These are phyloP conservation scores for Caiman crocodilus DNA, from an alignment of 2,797 vertebrate species.

Conservation along the genomic window DNA sequence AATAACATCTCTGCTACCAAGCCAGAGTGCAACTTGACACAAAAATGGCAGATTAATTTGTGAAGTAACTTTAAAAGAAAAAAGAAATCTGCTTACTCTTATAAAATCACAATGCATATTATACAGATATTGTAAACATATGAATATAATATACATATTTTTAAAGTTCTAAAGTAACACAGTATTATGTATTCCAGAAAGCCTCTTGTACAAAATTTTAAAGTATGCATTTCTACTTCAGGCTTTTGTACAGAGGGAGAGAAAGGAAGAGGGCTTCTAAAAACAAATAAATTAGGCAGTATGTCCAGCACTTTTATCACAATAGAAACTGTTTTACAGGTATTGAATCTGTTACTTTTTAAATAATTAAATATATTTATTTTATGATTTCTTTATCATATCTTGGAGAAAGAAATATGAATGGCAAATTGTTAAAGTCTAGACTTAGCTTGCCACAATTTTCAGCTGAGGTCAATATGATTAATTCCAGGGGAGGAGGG, in stretches of 20 bases:
- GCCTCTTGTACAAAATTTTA: not conserved
- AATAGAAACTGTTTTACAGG: not conserved
- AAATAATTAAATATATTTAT: not conserved
- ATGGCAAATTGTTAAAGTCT: not conserved
- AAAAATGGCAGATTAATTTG: not conserved
- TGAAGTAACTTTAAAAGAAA: not conserved
- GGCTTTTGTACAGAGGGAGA: not conserved
- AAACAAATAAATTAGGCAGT: not conserved
- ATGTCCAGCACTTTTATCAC: not conserved
- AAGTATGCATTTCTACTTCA: accelerated
- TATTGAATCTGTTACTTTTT: not conserved
- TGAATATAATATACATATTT: not conserved
- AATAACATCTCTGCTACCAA: not conserved
- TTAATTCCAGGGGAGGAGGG: not conserved
- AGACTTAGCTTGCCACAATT: not conserved
- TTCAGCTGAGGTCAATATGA: not conserved
- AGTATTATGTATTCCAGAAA: not conserved
- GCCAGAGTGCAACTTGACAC: not conserved
- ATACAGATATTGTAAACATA: not conserved
- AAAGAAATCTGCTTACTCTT: not conserved
- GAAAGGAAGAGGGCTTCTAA: not conserved
- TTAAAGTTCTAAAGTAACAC: not conserved
- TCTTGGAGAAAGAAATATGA: not conserved
- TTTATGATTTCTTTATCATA: not conserved
- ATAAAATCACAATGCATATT: not conserved